A percentile compares a stretch with the other conserved stretches of the same genome.
These are phyloP conservation scores for Dyspetes luteomarginatus DNA, from an alignment of 2,888 invertebrate species.

Conservation along the genomic window DNA sequence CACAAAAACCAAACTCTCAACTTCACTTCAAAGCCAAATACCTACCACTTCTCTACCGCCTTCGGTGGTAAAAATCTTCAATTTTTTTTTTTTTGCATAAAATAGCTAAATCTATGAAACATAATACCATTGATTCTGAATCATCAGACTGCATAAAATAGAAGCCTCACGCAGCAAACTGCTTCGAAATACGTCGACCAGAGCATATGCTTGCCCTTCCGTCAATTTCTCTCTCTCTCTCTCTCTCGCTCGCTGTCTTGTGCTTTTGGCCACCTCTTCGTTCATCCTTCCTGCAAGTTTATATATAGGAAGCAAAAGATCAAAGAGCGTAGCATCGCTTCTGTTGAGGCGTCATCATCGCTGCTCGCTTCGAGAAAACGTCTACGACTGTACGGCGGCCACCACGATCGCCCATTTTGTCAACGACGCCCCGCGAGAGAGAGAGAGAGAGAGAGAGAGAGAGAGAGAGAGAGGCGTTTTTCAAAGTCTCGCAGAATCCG, in stretches of 20 bases:
- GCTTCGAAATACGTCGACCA: constrained; percentile 70
- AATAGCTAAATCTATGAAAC: neutral
- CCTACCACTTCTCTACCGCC: neutral
- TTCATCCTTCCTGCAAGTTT: constrained; percentile 73
- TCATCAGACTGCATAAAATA: constrained; percentile 27
- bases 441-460: too few species aligned
- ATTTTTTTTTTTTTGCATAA: neutral
- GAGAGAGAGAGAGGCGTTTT: constrained; percentile 40
- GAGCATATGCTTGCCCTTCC: constrained; percentile 30
- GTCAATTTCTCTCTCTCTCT: constrained; percentile 40
- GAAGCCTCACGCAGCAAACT: constrained; percentile 61
- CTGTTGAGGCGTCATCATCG: constrained; percentile 75
- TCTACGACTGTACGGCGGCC: constrained; percentile 63
- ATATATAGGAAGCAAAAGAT: constrained; percentile 82
- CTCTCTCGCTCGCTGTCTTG: constrained; percentile 55
- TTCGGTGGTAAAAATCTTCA: neutral
- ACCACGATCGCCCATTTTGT: constrained; percentile 59
- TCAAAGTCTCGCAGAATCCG: constrained; percentile 25
- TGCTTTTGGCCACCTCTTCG: constrained; percentile 45
- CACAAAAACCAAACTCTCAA: neutral
- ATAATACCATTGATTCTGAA: constrained; percentile 31
- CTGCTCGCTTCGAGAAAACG: constrained; percentile 51
- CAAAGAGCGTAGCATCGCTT: constrained; percentile 80
- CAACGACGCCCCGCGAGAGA: neutral
- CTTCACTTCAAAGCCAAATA: neutral